Evolutionary conservation across 64 coral and sea anemone species (phyloP).

Genomic region (Stichodactyla helianthus): DNA sequence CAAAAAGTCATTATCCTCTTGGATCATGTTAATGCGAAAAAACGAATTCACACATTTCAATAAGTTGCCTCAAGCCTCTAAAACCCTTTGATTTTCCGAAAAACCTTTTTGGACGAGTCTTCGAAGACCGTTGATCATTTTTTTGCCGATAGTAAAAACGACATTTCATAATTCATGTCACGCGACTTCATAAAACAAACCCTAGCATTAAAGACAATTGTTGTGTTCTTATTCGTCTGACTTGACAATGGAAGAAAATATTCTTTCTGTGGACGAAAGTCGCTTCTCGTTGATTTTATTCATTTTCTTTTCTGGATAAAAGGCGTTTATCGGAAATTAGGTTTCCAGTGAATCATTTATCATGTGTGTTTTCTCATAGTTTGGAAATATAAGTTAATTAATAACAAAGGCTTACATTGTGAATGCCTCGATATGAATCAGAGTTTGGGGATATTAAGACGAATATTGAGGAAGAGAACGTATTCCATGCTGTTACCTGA

Average conservation of each 20-base stretch:
- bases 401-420: background rate
- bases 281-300: constrained; percentile 1
- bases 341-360: constrained; percentile 54
- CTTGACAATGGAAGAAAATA: background rate
- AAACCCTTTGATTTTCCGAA: constrained; percentile 14
- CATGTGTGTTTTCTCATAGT: constrained; percentile 29
- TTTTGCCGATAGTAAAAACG: constrained; percentile 1
- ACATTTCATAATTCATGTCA: background rate
- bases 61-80: background rate
- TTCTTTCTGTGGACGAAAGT: constrained; percentile 2
- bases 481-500: constrained; percentile 12
- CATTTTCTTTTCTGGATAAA: background rate
- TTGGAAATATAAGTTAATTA: constrained; percentile 21
- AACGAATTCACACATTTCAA: background rate
- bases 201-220: background rate
- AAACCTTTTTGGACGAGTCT: background rate
- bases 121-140: background rate
- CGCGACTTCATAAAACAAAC: background rate
- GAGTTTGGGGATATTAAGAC: constrained; percentile 5
- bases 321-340: constrained; percentile 54
- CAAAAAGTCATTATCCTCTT: constrained; percentile 56
- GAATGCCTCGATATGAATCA: background rate
- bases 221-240: background rate
- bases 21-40: constrained; percentile 13
- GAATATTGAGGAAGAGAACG: background rate